Conservation (phyloP, 2,888 invertebrate genomes). For the Aporophyla nigra region DNA sequence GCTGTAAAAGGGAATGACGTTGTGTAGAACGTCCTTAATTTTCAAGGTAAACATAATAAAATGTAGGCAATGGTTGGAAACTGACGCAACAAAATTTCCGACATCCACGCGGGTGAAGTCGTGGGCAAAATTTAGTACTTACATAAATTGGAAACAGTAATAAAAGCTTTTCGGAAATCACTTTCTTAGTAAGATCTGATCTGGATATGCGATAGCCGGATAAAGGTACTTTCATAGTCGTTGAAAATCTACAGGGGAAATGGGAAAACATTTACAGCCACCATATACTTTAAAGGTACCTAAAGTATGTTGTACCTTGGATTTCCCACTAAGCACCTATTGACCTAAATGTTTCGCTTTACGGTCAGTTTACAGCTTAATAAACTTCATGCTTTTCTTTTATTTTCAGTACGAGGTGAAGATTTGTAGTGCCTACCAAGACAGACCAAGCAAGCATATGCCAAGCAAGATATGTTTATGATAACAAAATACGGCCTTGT, state of each 20-base stretch:
- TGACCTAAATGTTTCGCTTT: slow-evolving; percentile 53
- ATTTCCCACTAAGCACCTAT: slow-evolving; percentile 42
- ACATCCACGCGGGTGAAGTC: no score
- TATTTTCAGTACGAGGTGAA: slow-evolving; percentile 28
- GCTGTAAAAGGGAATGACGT: no score
- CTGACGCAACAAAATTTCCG: no score
- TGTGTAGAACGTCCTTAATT: no score
- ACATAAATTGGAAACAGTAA: not conserved
- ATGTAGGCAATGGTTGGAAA: no score
- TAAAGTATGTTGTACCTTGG: slow-evolving; percentile 38
- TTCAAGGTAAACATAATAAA: no score
- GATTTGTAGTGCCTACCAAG: slow-evolving; percentile 20
- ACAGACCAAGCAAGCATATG: no score
- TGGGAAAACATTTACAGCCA: slow-evolving; percentile 23
- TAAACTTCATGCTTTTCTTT: slow-evolving; percentile 46
- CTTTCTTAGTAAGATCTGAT: slow-evolving; percentile 16
- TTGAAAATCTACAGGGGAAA: slow-evolving; percentile 6
- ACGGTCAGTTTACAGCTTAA: slow-evolving; percentile 50
- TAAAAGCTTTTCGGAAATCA: not conserved
- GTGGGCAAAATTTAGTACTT: no score
- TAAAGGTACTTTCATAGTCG: not conserved
- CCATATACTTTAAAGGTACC: slow-evolving; percentile 10
- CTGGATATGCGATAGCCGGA: slow-evolving; percentile 19
- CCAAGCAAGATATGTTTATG: slow-evolving; percentile 11
- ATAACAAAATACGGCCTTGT: slow-evolving; percentile 45